Base-by-base conservation (phyloP, 2,113 vertebrate genomes). In the Zapornia atra region DNA sequence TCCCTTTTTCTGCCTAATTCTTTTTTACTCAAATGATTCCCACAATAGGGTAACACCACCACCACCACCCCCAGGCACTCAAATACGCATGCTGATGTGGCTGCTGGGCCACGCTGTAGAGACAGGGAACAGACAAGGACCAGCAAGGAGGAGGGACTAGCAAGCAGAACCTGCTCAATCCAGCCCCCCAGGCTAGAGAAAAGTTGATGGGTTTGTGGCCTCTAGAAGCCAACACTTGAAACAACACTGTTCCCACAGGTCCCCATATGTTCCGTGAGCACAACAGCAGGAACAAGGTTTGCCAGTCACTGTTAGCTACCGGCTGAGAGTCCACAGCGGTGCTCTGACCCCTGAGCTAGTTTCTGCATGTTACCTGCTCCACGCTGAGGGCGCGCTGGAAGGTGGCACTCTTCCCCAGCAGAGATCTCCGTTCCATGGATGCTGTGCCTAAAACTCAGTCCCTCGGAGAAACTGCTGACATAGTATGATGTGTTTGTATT, bases 181-280 rank as follows among this genome's bases (percentile, higher is more conserved):
- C 18, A 80, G 31, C 7, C 33, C 13, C 4, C 1, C 6, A 70
- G 31, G 8, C 51, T 46, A 5, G 8, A 92, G 31, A 59, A 85
- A 79, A 75, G 12, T 33, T 21, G 17, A 17, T 22, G 33, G 34
- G 40, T 1, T 0, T 28, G 19, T 56, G 12, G 15, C 10, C 11
- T 80, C 34, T 71, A 26, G 16, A 40, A 56, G 15, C 5, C 51
- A 56, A 56, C 4, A 1, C 20, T 11, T 60, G 75, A 82, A 79
- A 79, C 2, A 3, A 15, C 2, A 1, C 7, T 31, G 26, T 29
- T 46, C 22, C 17, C 34, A 40, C 14, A 28, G 33, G 44, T 33
- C 15, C 8, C 11, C 8, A 2, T 21, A 48, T 2, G 1, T 5
- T 42, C 50, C 16, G 5, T 1, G 0, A 42, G 14, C 31, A 33